Base-by-base conservation (phyloP, 2,888 invertebrate species). In the Empis stercorea region DNA sequence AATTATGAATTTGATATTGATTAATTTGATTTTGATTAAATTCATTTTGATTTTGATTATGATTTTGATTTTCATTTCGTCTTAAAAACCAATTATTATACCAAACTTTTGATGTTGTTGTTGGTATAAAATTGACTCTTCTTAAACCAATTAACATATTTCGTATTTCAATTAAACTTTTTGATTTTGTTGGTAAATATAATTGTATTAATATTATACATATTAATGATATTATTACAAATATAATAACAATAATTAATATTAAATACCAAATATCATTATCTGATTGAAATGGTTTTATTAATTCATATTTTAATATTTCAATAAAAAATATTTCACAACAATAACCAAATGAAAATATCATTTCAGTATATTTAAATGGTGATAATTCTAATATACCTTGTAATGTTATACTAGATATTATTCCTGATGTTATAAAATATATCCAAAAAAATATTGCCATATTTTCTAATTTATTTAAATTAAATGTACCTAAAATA, bases 371-470 rank as follows among this genome's bases (percentile, higher is more conserved):
- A 15, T 58, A 61, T 14, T 64, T 57, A 34, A 63, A 61, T 3
- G 63, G 64, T 13, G 63, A 54, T 47, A 57, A 58, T 40, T 63
- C 64, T 11, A 64, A 50, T 0, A 64, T 46, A 55, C 58, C 60
- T 42, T 62, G 63, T 10, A 62, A 43, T 0, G 56, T 53, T 41
- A 63, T 59, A 16, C 61, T 61, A 23, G 63, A 61, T 10, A 61
- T 55, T 2, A 61, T 59, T 4, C 63, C 63, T 43, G 55, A 48
- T 27, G 56, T 54, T 14, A 54, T 45, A 38, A 61, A 63, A 41
- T 62, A 62, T 45, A 63, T 57, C 43, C 61, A 59, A 0, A 64
- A 52, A 37, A 63, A 63, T 32, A 58, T 50, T 27, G 59, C 63
- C 30, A 59, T 59, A 39, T 62, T 49, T 48, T 61, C 59, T 39